These are phyloP conservation scores for Scalopus aquaticus DNA, from an alignment of 2,113 vertebrate species.

Conservation along the genomic window DNA sequence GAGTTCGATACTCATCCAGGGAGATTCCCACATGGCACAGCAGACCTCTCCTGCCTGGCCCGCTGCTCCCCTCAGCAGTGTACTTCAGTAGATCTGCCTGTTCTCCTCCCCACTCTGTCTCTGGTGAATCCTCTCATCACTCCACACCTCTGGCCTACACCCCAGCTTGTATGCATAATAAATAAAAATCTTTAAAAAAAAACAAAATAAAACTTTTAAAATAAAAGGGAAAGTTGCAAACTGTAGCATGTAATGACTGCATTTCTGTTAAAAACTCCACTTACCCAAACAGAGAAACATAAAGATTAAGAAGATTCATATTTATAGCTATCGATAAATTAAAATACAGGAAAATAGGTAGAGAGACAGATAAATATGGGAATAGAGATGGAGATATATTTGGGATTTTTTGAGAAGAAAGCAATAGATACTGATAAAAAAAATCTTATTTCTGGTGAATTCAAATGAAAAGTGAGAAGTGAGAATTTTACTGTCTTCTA, in stretches of 20 bases:
- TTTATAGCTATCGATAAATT: background rate
- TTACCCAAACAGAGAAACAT: background rate
- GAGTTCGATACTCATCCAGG: too few relatives aligned
- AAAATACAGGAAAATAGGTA: background rate
- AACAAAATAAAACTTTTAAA: background rate
- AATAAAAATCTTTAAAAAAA: too few relatives aligned
- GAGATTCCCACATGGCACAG: too few relatives aligned
- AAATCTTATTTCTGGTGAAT: background rate
- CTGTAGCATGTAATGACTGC: background rate
- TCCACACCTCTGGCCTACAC: too few relatives aligned
- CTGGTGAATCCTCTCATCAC: too few relatives aligned
- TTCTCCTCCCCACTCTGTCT: too few relatives aligned
- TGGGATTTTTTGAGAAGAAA: background rate
- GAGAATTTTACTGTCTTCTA: background rate
- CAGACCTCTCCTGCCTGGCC: too few relatives aligned
- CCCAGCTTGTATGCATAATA: too few relatives aligned
- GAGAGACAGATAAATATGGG: background rate
- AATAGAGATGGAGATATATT: background rate
- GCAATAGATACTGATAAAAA: background rate
- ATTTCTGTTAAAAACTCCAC: background rate
- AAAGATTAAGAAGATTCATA: background rate
- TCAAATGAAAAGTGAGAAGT: background rate
- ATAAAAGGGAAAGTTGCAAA: background rate
- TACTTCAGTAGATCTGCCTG: too few relatives aligned
- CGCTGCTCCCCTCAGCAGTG: too few relatives aligned